phyloP scores from a whole-genome alignment of 2,113 vertebrate species.

The Noturus placidus region DNA sequence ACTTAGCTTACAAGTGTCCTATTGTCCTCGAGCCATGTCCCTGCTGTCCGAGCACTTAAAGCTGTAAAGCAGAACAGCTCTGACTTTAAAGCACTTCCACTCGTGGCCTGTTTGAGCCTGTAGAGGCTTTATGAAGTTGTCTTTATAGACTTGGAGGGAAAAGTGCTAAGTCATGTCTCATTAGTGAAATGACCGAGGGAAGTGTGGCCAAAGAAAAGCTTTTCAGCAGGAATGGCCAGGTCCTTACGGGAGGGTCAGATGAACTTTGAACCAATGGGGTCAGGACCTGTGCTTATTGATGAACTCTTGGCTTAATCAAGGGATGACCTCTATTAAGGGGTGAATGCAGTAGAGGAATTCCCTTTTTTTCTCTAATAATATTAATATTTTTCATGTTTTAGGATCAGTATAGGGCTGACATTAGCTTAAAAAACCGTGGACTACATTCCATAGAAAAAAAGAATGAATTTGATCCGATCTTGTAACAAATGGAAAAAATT shows the following conservation, averaged over 20 bases:
- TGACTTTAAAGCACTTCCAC: background rate
- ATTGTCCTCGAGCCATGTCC: background rate
- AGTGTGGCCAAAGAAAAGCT: constrained; percentile 39
- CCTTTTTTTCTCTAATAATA: background rate
- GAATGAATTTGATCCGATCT: background rate
- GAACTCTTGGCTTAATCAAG: constrained; percentile 63
- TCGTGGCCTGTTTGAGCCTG: background rate
- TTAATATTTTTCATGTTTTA: background rate
- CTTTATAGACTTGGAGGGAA: constrained; percentile 45
- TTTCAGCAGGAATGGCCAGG: constrained; percentile 51
- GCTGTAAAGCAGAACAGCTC: constrained; percentile 5
- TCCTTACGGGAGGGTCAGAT: constrained; percentile 63
- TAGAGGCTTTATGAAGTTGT: constrained; percentile 55
- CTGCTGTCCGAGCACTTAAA: background rate
- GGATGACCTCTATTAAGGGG: constrained; percentile 59
- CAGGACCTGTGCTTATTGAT: constrained; percentile 58
- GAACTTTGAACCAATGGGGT: constrained; percentile 49
- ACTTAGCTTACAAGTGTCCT: background rate
- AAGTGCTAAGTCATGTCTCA: constrained; percentile 41
- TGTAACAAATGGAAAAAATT: background rate
- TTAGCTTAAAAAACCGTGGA: background rate
- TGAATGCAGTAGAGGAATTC: constrained; percentile 18
- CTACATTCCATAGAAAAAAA: background rate
- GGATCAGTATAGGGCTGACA: background rate
- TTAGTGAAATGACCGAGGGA: constrained; percentile 14